These are phyloP conservation scores for Macroglossus sobrinus DNA, from an alignment of 2,113 vertebrate genomes.

Conservation along the genomic window DNA sequence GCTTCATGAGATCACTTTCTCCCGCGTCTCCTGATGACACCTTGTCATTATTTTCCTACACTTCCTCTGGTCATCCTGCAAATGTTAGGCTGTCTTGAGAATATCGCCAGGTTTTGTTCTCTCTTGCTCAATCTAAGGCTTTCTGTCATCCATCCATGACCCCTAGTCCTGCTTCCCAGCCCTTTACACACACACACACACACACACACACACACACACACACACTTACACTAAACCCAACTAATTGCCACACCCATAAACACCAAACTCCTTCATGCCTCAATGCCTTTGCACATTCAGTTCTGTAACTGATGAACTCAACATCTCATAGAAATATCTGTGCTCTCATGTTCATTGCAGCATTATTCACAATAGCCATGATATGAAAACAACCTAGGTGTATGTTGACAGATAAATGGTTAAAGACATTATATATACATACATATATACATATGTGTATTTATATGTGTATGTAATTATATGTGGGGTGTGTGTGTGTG, in stretches of 20 bases:
- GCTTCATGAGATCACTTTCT: too few relatives aligned
- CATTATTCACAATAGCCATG: background rate
- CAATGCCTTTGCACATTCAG: rapidly evolving
- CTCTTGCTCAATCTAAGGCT: background rate
- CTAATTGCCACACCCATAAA: background rate
- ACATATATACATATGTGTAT: too few relatives aligned
- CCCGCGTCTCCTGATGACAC: rapidly evolving
- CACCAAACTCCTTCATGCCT: background rate
- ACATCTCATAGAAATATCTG: background rate
- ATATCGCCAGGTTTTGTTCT: background rate
- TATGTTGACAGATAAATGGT: background rate
- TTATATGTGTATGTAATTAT: too few relatives aligned
- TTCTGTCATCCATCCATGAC: background rate
- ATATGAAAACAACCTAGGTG: background rate
- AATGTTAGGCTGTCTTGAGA: background rate
- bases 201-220: background rate
- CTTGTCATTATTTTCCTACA: too few relatives aligned
- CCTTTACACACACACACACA: background rate
- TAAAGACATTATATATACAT: background rate
- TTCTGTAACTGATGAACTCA: background rate
- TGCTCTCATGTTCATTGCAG: background rate
- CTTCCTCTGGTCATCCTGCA: background rate
- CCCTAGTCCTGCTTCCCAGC: background rate
- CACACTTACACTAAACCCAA: background rate
- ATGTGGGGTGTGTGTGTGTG: too few relatives aligned